Conservation (phyloP, 2,888 invertebrate species). For the Chouioia cunea region DNA sequence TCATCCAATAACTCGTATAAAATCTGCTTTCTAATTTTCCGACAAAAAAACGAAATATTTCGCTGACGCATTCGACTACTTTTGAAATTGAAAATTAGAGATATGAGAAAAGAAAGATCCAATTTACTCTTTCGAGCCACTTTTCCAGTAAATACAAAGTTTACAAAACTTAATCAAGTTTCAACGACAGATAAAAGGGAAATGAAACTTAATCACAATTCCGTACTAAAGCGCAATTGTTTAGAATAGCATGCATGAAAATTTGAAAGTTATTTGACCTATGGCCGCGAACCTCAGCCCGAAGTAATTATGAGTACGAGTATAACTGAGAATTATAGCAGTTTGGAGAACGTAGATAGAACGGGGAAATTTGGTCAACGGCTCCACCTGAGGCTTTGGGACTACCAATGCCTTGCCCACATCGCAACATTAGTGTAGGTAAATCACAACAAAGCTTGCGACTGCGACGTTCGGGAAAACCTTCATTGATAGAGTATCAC, state of each 20-base stretch:
- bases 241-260: conserved; percentile 37
- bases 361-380: conserved; percentile 36
- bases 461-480: too few species aligned
- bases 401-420: not conserved
- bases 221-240: conserved; percentile 35
- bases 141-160: too few species aligned
- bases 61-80: too few species aligned
- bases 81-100: too few species aligned
- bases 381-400: not conserved
- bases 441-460: too few species aligned
- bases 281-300: conserved; percentile 1
- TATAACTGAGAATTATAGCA: conserved; percentile 43
- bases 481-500: too few species aligned
- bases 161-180: too few species aligned
- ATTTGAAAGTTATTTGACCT: conserved; percentile 42
- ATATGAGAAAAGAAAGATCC: too few species aligned
- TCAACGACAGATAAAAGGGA: not conserved
- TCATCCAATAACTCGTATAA: too few species aligned
- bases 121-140: too few species aligned
- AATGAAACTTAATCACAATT: conserved; percentile 7
- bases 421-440: conserved; percentile 9
- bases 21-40: too few species aligned
- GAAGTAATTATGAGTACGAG: conserved; percentile 44
- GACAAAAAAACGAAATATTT: too few species aligned
- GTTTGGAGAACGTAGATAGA: conserved; percentile 44